These are phyloP conservation scores for Paedocypris micromegethes DNA, from an alignment of 2,797 vertebrate species.

Conservation along the genomic window DNA sequence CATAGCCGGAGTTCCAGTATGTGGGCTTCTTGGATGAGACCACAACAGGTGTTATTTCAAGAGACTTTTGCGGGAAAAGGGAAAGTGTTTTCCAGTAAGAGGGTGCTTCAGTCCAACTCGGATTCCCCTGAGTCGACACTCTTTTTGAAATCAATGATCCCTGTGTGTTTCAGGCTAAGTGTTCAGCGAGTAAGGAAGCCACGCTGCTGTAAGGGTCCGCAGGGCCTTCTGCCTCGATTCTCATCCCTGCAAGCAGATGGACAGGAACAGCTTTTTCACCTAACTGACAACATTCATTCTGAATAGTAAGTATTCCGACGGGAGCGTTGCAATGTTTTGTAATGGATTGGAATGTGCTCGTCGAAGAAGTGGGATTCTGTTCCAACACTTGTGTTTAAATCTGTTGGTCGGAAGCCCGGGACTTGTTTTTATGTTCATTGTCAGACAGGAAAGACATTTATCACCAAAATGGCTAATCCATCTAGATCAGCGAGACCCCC, in stretches of 20 bases:
- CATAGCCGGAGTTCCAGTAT: constrained; percentile 28
- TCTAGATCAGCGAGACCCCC: constrained; percentile 54
- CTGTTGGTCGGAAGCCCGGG: constrained; percentile 3
- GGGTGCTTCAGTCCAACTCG: constrained; percentile 35
- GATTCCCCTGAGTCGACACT: constrained; percentile 19
- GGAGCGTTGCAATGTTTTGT: not conserved
- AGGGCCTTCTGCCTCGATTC: constrained; percentile 86
- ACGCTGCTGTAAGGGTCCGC: constrained; percentile 87
- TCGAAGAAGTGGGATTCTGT: too few species aligned
- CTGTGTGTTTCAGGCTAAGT: constrained; percentile 66
- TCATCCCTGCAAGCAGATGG: constrained; percentile 82
- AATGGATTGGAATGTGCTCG: not conserved
- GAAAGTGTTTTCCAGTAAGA: constrained; percentile 31
- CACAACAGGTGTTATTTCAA: constrained; percentile 39
- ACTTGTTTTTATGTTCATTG: constrained; percentile 22
- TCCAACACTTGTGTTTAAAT: too few species aligned
- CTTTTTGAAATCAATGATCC: constrained; percentile 31
- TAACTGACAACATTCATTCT: constrained; percentile 90
- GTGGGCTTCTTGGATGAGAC: constrained; percentile 22
- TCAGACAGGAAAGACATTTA: constrained; percentile 38
- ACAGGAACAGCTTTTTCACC: constrained; percentile 91
- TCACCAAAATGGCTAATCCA: constrained; percentile 44
- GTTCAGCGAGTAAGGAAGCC: constrained; percentile 83
- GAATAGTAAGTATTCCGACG: constrained; percentile 81
- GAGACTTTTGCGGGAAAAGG: constrained; percentile 33